These are phyloP conservation scores for Cheumatopsyche charites DNA, from an alignment of 1,140 invertebrate species.

Conservation along the genomic window DNA sequence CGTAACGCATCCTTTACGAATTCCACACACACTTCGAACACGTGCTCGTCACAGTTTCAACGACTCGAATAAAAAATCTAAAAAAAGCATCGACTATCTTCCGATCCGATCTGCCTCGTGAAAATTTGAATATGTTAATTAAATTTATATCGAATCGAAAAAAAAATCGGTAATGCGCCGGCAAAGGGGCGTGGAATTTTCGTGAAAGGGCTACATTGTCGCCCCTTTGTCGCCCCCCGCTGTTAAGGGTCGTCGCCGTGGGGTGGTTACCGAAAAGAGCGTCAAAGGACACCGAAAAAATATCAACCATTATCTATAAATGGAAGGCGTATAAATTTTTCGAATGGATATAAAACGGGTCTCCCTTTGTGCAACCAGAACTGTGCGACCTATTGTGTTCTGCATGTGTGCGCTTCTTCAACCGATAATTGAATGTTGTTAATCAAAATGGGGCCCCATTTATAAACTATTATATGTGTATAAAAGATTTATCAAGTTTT, in stretches of 20 bases:
- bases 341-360: background rate
- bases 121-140: no score
- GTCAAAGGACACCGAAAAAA: slow-evolving; percentile 15
- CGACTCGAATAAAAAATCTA: no score
- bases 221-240: slow-evolving; percentile 24
- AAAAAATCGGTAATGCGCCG: background rate
- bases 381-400: no score
- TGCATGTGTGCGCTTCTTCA: background rate
- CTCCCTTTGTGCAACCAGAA: no score
- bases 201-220: slow-evolving; percentile 35
- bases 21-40: slow-evolving; percentile 5
- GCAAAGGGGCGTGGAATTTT: slow-evolving; percentile 27
- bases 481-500: no score
- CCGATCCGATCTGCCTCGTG: no score
- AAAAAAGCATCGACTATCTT: no score
- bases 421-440: background rate
- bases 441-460: no score
- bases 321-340: slow-evolving; percentile 3
- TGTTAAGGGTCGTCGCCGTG: slow-evolving; percentile 4
- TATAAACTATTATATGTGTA: no score
- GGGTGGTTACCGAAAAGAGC: slow-evolving; percentile 28
- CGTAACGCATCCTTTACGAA: background rate
- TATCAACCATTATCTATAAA: background rate
- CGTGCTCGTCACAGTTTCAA: slow-evolving; percentile 13
- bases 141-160: no score